phyloP scores from a whole-genome alignment of 2,113 vertebrate species.

The Grammomys surdaster region DNA sequence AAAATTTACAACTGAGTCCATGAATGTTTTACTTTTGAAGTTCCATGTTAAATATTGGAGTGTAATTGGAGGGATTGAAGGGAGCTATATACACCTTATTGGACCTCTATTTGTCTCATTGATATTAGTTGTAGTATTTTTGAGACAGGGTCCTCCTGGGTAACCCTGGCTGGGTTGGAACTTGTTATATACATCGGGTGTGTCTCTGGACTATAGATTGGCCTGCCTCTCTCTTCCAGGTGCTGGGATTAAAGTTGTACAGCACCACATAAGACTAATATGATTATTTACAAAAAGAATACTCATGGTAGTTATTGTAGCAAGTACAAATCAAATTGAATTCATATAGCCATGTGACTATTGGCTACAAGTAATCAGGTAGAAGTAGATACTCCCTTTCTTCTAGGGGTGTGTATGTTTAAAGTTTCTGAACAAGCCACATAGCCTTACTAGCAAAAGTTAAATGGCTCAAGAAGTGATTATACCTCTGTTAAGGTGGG shows the following conservation, averaged over 20 bases:
- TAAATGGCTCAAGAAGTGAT: conserved; percentile 53
- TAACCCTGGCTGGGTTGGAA: background rate
- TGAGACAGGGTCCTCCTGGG: background rate
- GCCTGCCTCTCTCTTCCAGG: background rate
- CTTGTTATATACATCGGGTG: background rate
- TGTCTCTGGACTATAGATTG: background rate
- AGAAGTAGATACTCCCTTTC: conserved; percentile 17
- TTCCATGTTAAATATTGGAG: conserved; percentile 52
- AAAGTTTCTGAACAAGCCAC: conserved; percentile 44
- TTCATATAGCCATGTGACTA: background rate
- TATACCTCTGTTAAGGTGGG: conserved; percentile 73
- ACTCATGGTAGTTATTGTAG: background rate
- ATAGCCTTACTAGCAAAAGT: conserved; percentile 68
- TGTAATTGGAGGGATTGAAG: conserved; percentile 34
- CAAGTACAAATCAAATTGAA: conserved; percentile 50
- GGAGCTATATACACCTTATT: background rate
- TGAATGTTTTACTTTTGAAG: conserved; percentile 63
- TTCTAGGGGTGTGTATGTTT: background rate
- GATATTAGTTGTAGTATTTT: background rate
- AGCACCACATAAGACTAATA: background rate
- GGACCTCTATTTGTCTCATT: conserved; percentile 23
- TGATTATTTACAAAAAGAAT: conserved; percentile 46
- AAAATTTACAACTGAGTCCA: conserved; percentile 57
- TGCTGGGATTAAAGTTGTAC: background rate
- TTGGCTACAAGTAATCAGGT: background rate